phyloP scores from a whole-genome alignment of 2,113 vertebrate species.

The Salvelinus fontinalis region DNA sequence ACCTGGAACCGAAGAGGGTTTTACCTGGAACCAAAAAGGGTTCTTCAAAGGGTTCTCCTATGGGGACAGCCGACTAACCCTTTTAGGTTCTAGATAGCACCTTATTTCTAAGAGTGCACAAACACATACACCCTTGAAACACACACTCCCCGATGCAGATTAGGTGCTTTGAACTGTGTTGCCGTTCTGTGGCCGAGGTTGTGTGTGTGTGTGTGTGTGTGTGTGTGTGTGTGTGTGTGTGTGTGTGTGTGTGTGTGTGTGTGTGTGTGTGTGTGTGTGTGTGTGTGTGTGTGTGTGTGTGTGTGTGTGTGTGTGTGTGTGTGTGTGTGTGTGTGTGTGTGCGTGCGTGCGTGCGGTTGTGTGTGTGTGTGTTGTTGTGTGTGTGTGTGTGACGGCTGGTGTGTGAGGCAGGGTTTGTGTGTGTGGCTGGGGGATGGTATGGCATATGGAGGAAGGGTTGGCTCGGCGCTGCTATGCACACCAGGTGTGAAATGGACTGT shows the following conservation, averaged over 20 bases:
- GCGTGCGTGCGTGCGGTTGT: no score
- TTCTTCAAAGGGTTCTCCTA: no score
- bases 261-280: no score
- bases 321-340: no score
- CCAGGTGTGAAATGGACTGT: constrained; percentile 84
- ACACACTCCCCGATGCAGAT: constrained; percentile 66
- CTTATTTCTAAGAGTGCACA: not conserved
- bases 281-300: no score
- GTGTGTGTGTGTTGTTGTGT: constrained; percentile 10
- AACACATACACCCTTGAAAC: constrained; percentile 21
- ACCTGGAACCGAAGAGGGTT: no score
- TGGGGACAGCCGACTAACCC: no score
- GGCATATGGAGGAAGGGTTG: constrained; percentile 71
- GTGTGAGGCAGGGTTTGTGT: constrained; percentile 34
- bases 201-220: constrained; percentile 50
- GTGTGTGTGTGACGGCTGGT: constrained; percentile 38
- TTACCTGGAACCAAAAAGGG: no score
- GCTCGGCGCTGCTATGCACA: constrained; percentile 74
- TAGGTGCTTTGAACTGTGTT: constrained; percentile 73
- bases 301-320: no score
- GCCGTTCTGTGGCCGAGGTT: constrained; percentile 66
- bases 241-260: not conserved
- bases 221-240: constrained; percentile 50
- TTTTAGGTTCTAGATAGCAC: not conserved
- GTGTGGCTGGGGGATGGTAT: constrained; percentile 60